phyloP scores from a whole-genome alignment of 2,888 invertebrate species.

The Thera obeliscata region DNA sequence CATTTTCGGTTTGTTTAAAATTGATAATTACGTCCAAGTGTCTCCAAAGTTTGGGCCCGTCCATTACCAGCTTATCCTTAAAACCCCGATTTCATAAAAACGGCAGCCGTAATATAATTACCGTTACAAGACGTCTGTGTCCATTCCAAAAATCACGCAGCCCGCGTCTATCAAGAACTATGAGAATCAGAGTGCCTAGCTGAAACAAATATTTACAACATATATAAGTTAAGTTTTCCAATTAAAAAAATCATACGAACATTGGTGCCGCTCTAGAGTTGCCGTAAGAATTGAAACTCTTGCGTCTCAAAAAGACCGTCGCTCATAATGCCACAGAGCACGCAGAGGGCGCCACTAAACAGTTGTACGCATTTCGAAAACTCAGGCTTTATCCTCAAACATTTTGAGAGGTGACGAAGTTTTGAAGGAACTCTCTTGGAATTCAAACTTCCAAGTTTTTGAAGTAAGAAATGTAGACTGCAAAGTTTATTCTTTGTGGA shows the following conservation, averaged over 20 bases:
- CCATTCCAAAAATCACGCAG: too few species aligned
- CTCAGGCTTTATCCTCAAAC: conserved; percentile 9
- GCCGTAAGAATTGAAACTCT: not conserved
- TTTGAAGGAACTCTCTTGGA: conserved; percentile 25
- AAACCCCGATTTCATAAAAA: not conserved
- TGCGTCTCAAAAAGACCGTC: not conserved
- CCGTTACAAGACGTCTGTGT: not conserved
- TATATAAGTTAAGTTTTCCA: too few species aligned
- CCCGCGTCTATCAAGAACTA: too few species aligned
- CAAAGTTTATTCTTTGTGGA: conserved; percentile 34
- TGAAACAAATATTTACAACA: too few species aligned
- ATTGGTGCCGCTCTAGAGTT: too few species aligned
- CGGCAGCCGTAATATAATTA: not conserved
- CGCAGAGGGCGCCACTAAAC: not conserved
- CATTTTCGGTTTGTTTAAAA: conserved; percentile 25
- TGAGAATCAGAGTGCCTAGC: too few species aligned
- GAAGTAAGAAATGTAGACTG: conserved; percentile 37
- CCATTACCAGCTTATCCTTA: conserved; percentile 34
- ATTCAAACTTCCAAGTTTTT: conserved; percentile 37
- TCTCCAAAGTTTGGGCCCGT: conserved; percentile 14
- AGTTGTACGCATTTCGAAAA: not conserved
- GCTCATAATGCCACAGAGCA: not conserved
- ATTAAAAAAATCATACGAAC: too few species aligned
- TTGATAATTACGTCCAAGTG: conserved; percentile 29
- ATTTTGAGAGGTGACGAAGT: conserved; percentile 37